Percentiles rank a stretch among this genome's conserved stretches.
These are phyloP conservation scores for Salvelinus namaycush DNA, from an alignment of 2,113 vertebrate species.

Conservation along the genomic window DNA sequence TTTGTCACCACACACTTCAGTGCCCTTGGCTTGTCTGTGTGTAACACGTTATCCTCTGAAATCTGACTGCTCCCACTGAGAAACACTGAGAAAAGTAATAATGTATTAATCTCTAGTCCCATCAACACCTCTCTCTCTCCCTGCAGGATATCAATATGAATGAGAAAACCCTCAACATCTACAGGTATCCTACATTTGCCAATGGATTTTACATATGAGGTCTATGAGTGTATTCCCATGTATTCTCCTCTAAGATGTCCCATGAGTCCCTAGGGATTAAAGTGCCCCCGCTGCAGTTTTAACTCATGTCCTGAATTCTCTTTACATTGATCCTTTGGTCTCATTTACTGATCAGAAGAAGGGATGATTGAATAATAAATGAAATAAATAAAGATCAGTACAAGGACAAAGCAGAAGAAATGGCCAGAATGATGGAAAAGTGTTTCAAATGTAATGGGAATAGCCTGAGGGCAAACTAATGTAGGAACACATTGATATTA, in stretches of 20 bases:
- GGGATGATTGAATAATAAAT: conserved; percentile 53
- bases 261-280: too few species aligned
- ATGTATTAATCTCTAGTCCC: background rate
- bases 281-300: too few species aligned
- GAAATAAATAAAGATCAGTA: conserved; percentile 48
- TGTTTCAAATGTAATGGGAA: conserved; percentile 7
- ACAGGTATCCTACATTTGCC: background rate
- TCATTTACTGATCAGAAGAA: conserved; percentile 37
- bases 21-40: background rate
- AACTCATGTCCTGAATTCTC: conserved; percentile 10
- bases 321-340: conserved; percentile 36
- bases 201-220: conserved; percentile 1
- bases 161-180: background rate
- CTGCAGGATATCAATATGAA: background rate
- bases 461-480: background rate
- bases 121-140: background rate
- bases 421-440: conserved; percentile 1
- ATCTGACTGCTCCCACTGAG: background rate
- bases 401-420: conserved; percentile 30
- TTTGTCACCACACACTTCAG: background rate
- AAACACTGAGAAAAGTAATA: background rate
- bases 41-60: background rate
- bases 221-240: background rate
- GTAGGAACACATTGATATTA: background rate
- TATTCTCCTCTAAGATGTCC: background rate